Percentiles rank a stretch among this genome's conserved stretches.
phyloP scores from a whole-genome alignment of 2,888 invertebrate species.

The Cephalotes varians region DNA sequence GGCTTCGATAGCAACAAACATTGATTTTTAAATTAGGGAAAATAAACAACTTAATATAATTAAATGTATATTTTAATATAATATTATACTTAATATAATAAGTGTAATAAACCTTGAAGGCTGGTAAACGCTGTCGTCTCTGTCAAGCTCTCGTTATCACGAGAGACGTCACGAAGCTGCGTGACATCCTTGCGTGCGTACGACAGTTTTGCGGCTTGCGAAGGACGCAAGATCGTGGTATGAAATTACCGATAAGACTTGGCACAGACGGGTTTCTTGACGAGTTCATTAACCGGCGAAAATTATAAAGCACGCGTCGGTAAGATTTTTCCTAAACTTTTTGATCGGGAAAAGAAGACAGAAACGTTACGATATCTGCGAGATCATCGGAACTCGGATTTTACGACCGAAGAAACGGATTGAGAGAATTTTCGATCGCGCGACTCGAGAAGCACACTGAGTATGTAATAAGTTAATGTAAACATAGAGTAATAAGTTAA shows the following conservation, averaged over 20 bases:
- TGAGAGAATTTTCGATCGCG: background rate
- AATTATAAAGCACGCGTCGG: background rate
- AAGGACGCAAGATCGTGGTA: background rate
- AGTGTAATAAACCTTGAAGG: background rate
- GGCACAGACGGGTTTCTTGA: background rate
- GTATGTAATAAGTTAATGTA: background rate
- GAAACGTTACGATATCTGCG: background rate
- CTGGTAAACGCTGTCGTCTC: background rate
- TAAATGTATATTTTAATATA: background rate
- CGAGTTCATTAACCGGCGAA: background rate
- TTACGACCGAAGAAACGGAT: background rate
- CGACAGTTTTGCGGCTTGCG: background rate
- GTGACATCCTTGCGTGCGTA: background rate
- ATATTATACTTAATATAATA: background rate
- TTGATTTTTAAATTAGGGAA: background rate
- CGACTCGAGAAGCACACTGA: background rate
- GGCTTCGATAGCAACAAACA: background rate
- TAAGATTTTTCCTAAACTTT: background rate
- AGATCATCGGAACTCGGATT: background rate
- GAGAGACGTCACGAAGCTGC: background rate
- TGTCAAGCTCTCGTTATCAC: background rate
- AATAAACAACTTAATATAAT: background rate
- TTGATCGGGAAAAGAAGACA: background rate
- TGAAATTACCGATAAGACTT: slow-evolving; percentile 4
- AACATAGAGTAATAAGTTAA: background rate